A percentile compares a stretch with the other conserved stretches of the same genome.
These are phyloP conservation scores for Bilobella aurantiaca DNA, from an alignment of 1,140 invertebrate genomes.

Conservation along the genomic window DNA sequence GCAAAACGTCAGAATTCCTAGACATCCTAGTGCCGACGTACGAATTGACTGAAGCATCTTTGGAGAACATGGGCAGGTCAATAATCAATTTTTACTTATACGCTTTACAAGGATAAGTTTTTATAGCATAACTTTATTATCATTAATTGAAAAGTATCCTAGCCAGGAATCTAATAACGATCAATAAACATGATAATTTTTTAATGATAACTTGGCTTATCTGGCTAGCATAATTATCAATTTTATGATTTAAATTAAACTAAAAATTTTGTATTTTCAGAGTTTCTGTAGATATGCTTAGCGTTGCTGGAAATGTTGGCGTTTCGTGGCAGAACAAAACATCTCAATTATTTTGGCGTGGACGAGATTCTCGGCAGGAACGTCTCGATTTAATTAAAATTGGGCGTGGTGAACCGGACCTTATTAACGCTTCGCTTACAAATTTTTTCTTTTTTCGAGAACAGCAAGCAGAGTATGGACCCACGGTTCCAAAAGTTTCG, in stretches of 20 bases:
- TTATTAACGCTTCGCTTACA: constrained; percentile 84
- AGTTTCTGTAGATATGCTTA: constrained; percentile 31
- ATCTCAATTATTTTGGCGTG: constrained; percentile 76
- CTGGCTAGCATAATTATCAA: background rate
- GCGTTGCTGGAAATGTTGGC: constrained; percentile 80
- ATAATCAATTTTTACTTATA: too few species aligned
- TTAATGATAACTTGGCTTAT: too few species aligned
- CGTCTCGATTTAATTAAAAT: constrained; percentile 73
- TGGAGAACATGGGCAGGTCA: constrained; percentile 54
- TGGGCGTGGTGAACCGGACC: constrained; percentile 59
- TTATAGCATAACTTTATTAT: too few species aligned
- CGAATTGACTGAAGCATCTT: constrained; percentile 79
- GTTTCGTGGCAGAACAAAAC: constrained; percentile 63
- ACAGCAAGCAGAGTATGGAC: constrained; percentile 73
- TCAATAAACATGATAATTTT: too few species aligned
- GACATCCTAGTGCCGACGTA: constrained; percentile 94
- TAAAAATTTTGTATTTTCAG: constrained; percentile 1
- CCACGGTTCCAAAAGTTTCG: constrained; percentile 67
- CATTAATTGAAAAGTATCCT: too few species aligned
- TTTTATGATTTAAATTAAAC: background rate
- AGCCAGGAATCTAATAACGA: too few species aligned
- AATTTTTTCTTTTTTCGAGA: constrained; percentile 94
- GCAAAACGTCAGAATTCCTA: constrained; percentile 59
- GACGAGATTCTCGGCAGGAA: constrained; percentile 74
- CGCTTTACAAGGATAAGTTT: too few species aligned